Base-by-base conservation (phyloP, 92 coral and sea anemone genomes). In the Diadumene lineata region DNA sequence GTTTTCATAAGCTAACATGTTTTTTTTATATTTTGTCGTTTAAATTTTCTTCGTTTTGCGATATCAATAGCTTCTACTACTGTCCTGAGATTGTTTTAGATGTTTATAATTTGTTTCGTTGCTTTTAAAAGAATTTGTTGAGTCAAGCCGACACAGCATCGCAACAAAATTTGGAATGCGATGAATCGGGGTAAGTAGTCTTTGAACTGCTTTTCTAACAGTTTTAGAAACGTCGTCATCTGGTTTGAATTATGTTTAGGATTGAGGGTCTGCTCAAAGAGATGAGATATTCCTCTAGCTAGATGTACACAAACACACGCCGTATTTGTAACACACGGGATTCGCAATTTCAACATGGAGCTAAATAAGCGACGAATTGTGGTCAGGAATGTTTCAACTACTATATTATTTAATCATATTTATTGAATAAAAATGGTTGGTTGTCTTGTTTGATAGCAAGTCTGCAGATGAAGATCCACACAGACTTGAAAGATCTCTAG, bases 401-500 rank as follows among this genome's bases (percentile, higher is more conserved):
- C n/a, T n/a, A n/a, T n/a, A n/a, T n/a, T n/a, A n/a, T n/a, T n/a
- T n/a, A n/a, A n/a, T n/a, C n/a, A n/a, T n/a, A n/a, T n/a, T n/a
- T n/a, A n/a, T n/a, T n/a, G n/a, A n/a, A n/a, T n/a, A n/a, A n/a
- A n/a, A n/a, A n/a, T n/a, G n/a, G n/a, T n/a, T n/a, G n/a, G n/a
- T n/a, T n/a, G n/a, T n/a, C n/a, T n/a, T n/a, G n/a, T n/a, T 34
- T 75, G 21, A 61, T 74, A 90, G 92, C 71, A 87, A 84, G 76
- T 61, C 85, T 21, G 74, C 79, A 26, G 87, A 87, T 55, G 91
- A 79, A 13, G 21, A 73, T 34, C 89, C 83, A 61, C 86, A 87
- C 68, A 72, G 76, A 73, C 97, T 90, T 26, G 97, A 90, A 64
- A 87, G 80, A 64, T 68, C 80, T 29, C 79, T 91, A 60, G 98